Conservation (phyloP, 2,113 vertebrate genomes). For the Dasyornis broadbenti region DNA sequence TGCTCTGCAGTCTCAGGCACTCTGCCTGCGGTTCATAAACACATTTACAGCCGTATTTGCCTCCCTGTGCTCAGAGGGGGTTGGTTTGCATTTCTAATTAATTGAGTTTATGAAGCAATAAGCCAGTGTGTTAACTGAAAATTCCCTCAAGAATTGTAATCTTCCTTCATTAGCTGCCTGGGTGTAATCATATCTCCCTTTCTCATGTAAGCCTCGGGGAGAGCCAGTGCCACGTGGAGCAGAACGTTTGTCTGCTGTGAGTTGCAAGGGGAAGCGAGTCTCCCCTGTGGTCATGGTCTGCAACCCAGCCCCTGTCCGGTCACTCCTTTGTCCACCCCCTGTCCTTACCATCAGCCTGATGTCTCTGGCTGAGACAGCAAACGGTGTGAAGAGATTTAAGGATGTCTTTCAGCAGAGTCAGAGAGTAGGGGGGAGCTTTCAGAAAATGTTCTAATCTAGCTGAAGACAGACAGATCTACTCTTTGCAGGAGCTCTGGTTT, state of each 20-base stretch:
- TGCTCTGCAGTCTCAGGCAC: slow-evolving; percentile 1
- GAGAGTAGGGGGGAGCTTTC: neutral
- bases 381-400: neutral
- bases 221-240: neutral
- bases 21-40: slow-evolving; percentile 43
- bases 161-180: neutral
- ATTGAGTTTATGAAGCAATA: slow-evolving; percentile 29
- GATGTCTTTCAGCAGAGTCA: neutral
- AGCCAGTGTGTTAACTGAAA: slow-evolving; percentile 5
- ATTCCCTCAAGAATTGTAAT: neutral
- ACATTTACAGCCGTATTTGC: neutral
- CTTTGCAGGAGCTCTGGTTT: neutral
- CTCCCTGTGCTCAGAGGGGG: neutral
- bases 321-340: neutral
- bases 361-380: neutral
- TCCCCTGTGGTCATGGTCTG: neutral
- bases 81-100: slow-evolving; percentile 38
- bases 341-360: neutral
- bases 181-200: neutral
- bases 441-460: neutral
- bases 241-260: neutral
- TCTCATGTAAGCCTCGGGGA: neutral
- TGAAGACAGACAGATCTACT: neutral
- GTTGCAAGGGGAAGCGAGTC: neutral
- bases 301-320: neutral